Base-by-base conservation (phyloP, 2,888 invertebrate genomes). In the Acrobasis suavella region DNA sequence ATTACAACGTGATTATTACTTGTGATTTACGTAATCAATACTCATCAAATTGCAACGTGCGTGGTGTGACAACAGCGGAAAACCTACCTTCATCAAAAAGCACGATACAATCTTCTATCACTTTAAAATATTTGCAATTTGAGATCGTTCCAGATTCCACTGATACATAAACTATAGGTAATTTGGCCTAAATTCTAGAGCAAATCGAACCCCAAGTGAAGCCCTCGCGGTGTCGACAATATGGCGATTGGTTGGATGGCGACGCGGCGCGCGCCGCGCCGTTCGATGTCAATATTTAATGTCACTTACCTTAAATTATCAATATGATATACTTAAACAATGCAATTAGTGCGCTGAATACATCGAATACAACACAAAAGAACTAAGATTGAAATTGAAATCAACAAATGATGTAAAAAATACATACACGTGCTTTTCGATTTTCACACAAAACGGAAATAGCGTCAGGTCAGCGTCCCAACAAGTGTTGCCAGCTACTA, bases 201-300 rank as follows among this genome's bases (percentile, higher is more conserved):
- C 46, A 46, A 42, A 56, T 17, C 9, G 39, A 42, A 61, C 61
- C 38, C 50, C 46, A 56, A 49, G 60, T 51, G 50, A 60, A 60
- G 50, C 60, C 50, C 50, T 50, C 52, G 59, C 38, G 15, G 15
- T 50, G 50, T 37, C 39, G 51, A 64, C 64, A 64, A 64, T 58
- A 64, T 64, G 63, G 63, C 63, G 63, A 60, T 7, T 32, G 22
- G 22, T 3, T 22, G 7, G 32, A 32, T 32, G 32, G 32, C 61
- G 61, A 60, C 63, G 63, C 61, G 63, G 63, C 63, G 58, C 55
- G 38, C n/a, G 42, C 50, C 56, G 16, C 46, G 16, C 8, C 9
- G 7, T 32, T 32, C 32, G n/a, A 32, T 42, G 15, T 16, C 39
- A 17, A 46, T 46, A 14, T 12, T 55, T 37, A 7, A 46, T 42